Evolutionary conservation across 1,140 invertebrate species (phyloP), one percentile per base, ranked within the genome.

Genomic region (Ladona fulva): DNA sequence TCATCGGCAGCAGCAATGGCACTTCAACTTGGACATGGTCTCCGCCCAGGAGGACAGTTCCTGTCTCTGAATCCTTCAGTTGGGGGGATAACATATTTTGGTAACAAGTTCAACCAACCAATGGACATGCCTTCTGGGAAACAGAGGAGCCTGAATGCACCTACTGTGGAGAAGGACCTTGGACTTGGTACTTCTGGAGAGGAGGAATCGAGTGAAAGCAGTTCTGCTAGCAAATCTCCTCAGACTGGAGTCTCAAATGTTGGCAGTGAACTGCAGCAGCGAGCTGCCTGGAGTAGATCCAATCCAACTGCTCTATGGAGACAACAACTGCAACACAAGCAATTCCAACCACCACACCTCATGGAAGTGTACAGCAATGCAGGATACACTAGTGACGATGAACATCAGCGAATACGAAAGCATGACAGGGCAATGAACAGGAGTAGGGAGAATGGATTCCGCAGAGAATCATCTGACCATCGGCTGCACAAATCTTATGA

Each of bases 111-210:
- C 52, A 66, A 66, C 52, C 52, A 66, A 22, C 52, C 52, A 16
- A 16, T 66, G 52, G 52, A 66, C 52, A 11, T 52, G 19, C 10
- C 19, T 52, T 66, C 52, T 12, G 52, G 5, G 14, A 66, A 66
- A 22, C 52, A 66, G 74, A 77, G 52, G 16, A 75, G 78, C 14
- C 78, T 79, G 44, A n/a, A 78, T 12, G 77, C 80, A 42, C 78
- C 80, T 19, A 78, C 80, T 75, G 79, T 80, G 6, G 94, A 97
- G 42, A 93, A 95, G 83, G 95, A 97, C 84, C 87, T 93, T 3
- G 95, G 94, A 0, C 85, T 97, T 0, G 95, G 95, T 0, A 96
- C 94, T 5, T 95, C 93, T 0, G 93, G 90, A 78, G 85, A 86
- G 79, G 93, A 91, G 84, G 93, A 91, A 83, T 93, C 89, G 3